Evolutionary conservation across 2,797 vertebrate species (phyloP).

Genomic region (Silurus lanzhouensis): DNA sequence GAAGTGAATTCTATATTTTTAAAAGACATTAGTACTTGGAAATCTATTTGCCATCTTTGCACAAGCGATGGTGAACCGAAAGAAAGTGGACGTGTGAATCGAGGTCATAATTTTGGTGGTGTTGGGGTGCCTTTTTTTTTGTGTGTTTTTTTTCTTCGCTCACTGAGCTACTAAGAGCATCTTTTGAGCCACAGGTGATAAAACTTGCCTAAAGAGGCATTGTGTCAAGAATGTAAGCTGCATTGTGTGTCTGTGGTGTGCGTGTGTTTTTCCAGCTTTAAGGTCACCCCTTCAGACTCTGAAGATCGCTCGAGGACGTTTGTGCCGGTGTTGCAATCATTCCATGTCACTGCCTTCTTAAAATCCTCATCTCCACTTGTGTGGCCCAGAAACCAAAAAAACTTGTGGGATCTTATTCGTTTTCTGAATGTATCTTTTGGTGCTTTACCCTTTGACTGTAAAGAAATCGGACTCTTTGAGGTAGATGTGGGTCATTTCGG

Average conservation of each 20-base stretch:
- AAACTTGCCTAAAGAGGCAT: not conserved
- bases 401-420: not conserved
- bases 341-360: constrained; percentile 1
- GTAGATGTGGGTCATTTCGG: not conserved
- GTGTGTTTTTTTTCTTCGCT: not conserved
- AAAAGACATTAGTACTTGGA: constrained; percentile 35
- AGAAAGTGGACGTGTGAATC: constrained; percentile 12
- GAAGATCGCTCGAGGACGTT: not conserved
- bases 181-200: constrained; percentile 41
- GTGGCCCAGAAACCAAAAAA: constrained; percentile 23
- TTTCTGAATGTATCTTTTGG: constrained; percentile 12
- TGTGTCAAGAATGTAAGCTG: constrained; percentile 25
- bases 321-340: not conserved
- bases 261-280: not conserved
- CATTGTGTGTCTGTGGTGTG: not conserved
- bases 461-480: not conserved
- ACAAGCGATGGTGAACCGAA: constrained; percentile 47
- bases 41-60: constrained; percentile 55
- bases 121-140: not conserved
- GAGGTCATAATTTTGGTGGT: not conserved
- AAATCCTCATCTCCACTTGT: constrained; percentile 17
- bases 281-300: not conserved
- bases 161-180: constrained; percentile 7
- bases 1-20: constrained; percentile 42
- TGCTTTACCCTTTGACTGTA: constrained; percentile 22